phyloP scores from a whole-genome alignment of 2,888 invertebrate genomes.

The Automeris io region DNA sequence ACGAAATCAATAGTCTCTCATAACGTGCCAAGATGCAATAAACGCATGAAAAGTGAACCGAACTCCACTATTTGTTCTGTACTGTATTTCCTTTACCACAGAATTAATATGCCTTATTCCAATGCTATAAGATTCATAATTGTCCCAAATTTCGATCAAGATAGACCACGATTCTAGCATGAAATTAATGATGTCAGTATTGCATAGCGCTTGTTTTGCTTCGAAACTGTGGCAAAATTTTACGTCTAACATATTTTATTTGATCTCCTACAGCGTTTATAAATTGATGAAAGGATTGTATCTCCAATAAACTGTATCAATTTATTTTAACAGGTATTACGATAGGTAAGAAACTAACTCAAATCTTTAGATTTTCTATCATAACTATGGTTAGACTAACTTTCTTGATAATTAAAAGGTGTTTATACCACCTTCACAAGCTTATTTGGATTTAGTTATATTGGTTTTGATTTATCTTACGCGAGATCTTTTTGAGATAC shows the following conservation, averaged over 20 bases:
- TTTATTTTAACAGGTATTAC: too few relatives aligned
- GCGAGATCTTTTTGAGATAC: too few relatives aligned
- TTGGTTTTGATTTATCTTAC: too few relatives aligned
- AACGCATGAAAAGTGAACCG: slow-evolving; percentile 63
- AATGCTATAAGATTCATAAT: slow-evolving; percentile 24
- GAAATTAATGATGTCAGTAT: slow-evolving; percentile 58
- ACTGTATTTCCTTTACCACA: slow-evolving; percentile 17
- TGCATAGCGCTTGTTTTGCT: slow-evolving; percentile 59
- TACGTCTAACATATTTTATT: slow-evolving; percentile 27
- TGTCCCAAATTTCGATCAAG: slow-evolving; percentile 6
- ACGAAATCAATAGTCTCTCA: slow-evolving; percentile 56
- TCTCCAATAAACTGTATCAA: neutral
- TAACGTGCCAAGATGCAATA: slow-evolving; percentile 65
- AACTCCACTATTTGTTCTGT: slow-evolving; percentile 48
- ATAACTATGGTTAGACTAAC: too few relatives aligned
- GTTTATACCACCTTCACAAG: too few relatives aligned
- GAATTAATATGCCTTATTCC: slow-evolving; percentile 19
- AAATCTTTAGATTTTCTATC: too few relatives aligned
- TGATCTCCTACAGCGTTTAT: slow-evolving; percentile 23
- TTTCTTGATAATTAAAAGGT: too few relatives aligned
- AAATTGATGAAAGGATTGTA: slow-evolving; percentile 12
- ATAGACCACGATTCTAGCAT: slow-evolving; percentile 37
- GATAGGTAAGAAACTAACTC: too few relatives aligned
- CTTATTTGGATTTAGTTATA: too few relatives aligned
- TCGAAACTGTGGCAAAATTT: slow-evolving; percentile 41